These are phyloP conservation scores for Hartigia nigra DNA, from an alignment of 2,888 invertebrate genomes.

Conservation along the genomic window DNA sequence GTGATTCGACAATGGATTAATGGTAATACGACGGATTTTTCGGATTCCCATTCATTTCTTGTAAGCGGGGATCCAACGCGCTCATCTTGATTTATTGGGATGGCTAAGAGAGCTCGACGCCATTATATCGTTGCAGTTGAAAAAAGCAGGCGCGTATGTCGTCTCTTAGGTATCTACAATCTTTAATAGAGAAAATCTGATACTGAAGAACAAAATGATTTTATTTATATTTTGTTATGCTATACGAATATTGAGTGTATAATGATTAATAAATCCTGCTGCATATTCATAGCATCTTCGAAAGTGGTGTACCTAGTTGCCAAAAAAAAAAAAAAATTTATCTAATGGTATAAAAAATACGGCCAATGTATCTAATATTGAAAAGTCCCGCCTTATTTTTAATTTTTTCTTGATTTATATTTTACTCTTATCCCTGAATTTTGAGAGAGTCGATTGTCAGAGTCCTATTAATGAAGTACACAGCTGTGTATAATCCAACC, in stretches of 20 bases:
- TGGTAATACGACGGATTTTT: background rate
- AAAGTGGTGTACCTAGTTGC: constrained; percentile 7
- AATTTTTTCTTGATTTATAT: background rate
- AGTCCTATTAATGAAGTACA: background rate
- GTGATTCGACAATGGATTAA: background rate
- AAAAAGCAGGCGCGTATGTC: background rate
- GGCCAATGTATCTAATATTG: background rate
- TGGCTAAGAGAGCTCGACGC: background rate
- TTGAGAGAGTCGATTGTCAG: background rate
- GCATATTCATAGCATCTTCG: constrained; percentile 16
- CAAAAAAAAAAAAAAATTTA: constrained; percentile 11
- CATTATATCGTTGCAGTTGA: background rate
- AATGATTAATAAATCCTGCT: constrained; percentile 21
- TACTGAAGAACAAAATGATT: constrained; percentile 12
- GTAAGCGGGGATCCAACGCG: background rate
- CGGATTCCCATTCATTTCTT: background rate
- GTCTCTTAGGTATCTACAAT: background rate
- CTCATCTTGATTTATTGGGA: background rate
- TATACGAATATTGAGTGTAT: constrained; percentile 14
- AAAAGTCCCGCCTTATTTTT: background rate
- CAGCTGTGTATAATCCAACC: background rate
- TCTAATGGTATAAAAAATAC: background rate
- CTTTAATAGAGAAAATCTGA: background rate
- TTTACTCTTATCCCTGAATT: background rate
- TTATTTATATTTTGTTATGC: constrained; percentile 21